Base-by-base conservation (phyloP, 2,113 vertebrate species). In the Megaleporinus macrocephalus region DNA sequence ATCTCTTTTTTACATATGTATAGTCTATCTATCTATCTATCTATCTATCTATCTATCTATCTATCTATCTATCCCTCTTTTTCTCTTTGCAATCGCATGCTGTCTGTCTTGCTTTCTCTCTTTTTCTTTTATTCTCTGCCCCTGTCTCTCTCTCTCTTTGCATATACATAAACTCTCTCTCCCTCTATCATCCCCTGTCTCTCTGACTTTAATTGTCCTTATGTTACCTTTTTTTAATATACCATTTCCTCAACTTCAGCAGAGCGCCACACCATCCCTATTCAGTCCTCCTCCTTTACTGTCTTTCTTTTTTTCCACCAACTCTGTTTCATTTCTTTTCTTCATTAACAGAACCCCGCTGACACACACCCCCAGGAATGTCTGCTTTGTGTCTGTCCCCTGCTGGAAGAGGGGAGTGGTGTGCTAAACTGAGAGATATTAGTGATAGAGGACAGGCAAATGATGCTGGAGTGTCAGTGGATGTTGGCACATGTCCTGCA, bases 401-500 rank as follows among this genome's bases (percentile, higher is more conserved):
- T 75, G 70, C 72, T 79, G 51, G 53, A 68, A 41, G 22, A 62
- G 33, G 70, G 78, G 66, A 55, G 59, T 47, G 27, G 49, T 65
- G 53, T 76, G 30, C 62, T 80, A 71, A 68, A 75, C 41, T 76
- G 79, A 73, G 66, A 69, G 82, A 83, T 78, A 63, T 83, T 71
- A 81, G 71, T 62, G 79, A 76, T 79, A 70, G 78, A 74, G 29
- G 65, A 74, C 80, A 86, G 74, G 29, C 16, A 73, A 80, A 76
- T 87, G 86, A 81, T 87, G 49, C 51, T 63, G 61, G 70, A 76
- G 68, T n/a, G 68, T 57, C 36, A 73, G 47, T 74, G 53, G 62
- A 81, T 85, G 84, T 78, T 68, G 83, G 86, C 77, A 51, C 59
- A 78, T 80, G 85, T 87, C 84, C 82, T 90, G 88, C 74, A 82